These are phyloP conservation scores for Cataglyphis livida DNA, from an alignment of 2,888 invertebrate species.

Conservation along the genomic window DNA sequence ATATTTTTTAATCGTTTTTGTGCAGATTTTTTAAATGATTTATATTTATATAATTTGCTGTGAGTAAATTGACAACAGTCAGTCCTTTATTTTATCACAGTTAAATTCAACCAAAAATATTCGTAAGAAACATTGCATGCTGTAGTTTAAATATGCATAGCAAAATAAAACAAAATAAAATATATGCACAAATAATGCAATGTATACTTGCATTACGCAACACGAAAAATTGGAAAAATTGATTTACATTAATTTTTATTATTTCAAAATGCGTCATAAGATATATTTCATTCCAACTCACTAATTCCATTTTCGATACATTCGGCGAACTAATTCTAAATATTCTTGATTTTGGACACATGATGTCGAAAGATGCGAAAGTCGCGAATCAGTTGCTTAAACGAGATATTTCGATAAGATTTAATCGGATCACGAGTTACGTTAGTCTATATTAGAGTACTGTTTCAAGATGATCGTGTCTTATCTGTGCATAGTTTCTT, in stretches of 20 bases:
- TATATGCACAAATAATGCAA: neutral
- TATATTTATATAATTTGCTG: neutral
- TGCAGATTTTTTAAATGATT: neutral
- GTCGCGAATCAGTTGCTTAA: constrained; percentile 48
- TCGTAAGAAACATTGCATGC: too few relatives aligned
- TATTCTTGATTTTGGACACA: constrained; percentile 71
- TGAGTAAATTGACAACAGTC: neutral
- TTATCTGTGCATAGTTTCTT: constrained; percentile 55
- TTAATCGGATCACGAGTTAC: constrained; percentile 42
- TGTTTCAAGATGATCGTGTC: constrained; percentile 63
- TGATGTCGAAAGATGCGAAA: constrained; percentile 66
- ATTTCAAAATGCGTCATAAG: constrained; percentile 2
- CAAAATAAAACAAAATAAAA: neutral
- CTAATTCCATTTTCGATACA: constrained; percentile 61
- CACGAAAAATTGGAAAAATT: neutral
- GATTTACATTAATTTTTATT: neutral
- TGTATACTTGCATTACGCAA: neutral
- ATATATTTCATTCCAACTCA: constrained; percentile 45
- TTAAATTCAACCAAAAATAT: too few relatives aligned
- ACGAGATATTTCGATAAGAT: constrained; percentile 72
- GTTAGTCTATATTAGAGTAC: constrained; percentile 54
- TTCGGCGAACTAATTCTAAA: constrained; percentile 70
- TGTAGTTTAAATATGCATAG: neutral
- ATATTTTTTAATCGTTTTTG: neutral
- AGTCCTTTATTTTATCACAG: neutral